These are phyloP conservation scores for Latrodectus elegans DNA, from an alignment of 2,888 invertebrate species.

Conservation along the genomic window DNA sequence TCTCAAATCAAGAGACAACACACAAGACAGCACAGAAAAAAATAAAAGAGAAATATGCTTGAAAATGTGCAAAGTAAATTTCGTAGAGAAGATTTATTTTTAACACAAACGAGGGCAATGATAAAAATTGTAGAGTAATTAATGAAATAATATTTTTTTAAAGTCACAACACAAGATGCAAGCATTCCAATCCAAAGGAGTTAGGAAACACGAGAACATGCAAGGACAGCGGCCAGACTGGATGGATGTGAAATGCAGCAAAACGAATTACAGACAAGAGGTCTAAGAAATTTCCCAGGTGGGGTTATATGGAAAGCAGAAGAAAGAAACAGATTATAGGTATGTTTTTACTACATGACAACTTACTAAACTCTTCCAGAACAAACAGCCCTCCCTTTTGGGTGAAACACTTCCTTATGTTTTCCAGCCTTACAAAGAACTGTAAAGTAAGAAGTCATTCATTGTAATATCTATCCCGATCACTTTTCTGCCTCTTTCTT, in stretches of 20 bases:
- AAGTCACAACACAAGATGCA: slow-evolving; percentile 69
- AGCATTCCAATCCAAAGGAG: slow-evolving; percentile 67
- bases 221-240: slow-evolving; percentile 61
- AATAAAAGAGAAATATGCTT: slow-evolving; percentile 49
- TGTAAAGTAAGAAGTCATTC: slow-evolving; percentile 79
- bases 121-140: slow-evolving; percentile 59
- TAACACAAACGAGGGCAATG: slow-evolving; percentile 63
- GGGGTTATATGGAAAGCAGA: slow-evolving; percentile 71
- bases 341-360: slow-evolving; percentile 69
- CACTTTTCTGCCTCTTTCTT: slow-evolving; percentile 67
- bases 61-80: slow-evolving; percentile 60
- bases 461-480: slow-evolving; percentile 64
- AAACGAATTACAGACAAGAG: slow-evolving; percentile 66
- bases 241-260: slow-evolving; percentile 65
- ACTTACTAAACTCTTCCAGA: slow-evolving; percentile 99
- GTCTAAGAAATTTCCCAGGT: slow-evolving; percentile 67
- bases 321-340: slow-evolving; percentile 69
- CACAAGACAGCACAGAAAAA: slow-evolving; percentile 52
- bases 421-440: slow-evolving; percentile 99
- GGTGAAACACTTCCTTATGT: slow-evolving; percentile 99
- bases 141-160: slow-evolving; percentile 38
- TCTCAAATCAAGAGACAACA: slow-evolving; percentile 38
- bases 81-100: slow-evolving; percentile 52
- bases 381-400: slow-evolving; percentile 99
- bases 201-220: slow-evolving; percentile 69